These are phyloP conservation scores for Propsilocerus akamusi DNA, from an alignment of 1,140 invertebrate species.

Conservation along the genomic window DNA sequence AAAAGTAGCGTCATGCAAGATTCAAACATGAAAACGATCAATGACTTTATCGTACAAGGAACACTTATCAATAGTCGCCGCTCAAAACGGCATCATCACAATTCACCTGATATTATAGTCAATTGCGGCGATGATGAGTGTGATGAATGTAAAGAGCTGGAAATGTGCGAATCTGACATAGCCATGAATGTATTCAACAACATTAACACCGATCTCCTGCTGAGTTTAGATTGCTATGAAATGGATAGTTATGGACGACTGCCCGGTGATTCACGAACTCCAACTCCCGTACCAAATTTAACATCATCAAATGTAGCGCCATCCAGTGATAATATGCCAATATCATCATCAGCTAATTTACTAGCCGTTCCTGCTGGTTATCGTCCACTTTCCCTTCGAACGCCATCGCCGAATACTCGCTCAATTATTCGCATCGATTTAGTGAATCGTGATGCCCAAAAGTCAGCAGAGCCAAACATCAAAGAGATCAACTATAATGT, in stretches of 20 bases:
- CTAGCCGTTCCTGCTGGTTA: not conserved
- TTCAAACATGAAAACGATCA: not conserved
- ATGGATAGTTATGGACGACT: constrained; percentile 2
- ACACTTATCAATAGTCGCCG: not conserved
- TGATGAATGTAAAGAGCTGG: not conserved
- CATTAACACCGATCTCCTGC: not conserved
- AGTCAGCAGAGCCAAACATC: not conserved
- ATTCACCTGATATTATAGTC: not conserved
- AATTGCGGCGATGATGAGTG: not conserved
- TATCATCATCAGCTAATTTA: not conserved
- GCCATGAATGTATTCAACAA: not conserved
- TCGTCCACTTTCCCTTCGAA: not conserved
- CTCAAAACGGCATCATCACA: not conserved
- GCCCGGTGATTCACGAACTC: not conserved
- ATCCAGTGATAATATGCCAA: not conserved
- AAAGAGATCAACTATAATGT: not conserved
- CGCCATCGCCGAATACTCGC: not conserved
- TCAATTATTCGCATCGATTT: not conserved
- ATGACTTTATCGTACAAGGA: not conserved
- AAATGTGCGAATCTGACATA: not conserved
- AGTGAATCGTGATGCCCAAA: not conserved
- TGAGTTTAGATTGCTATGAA: constrained; percentile 5
- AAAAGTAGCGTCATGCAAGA: not conserved
- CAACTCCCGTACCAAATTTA: not conserved
- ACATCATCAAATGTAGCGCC: not conserved